Evolutionary conservation across 1,140 invertebrate species (phyloP).

Genomic region (Maconellicoccus hirsutus): DNA sequence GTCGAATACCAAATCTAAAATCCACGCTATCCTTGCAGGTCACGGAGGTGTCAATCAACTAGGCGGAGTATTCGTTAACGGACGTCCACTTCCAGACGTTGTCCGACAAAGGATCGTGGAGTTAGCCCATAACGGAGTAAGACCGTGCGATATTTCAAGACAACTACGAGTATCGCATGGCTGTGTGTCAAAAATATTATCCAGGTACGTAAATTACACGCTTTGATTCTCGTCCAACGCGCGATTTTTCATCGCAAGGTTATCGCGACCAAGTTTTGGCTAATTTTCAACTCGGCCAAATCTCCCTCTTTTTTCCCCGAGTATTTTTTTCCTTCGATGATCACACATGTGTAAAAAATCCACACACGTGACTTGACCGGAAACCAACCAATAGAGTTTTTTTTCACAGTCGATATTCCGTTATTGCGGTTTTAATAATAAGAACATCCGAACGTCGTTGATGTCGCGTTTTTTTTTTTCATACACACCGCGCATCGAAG

Average conservation of each 20-base stretch:
- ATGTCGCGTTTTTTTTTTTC: not conserved
- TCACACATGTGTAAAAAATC: not conserved
- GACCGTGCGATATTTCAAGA: constrained; percentile 86
- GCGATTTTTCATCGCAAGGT: not conserved
- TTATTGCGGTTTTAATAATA: not conserved
- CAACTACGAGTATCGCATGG: constrained; percentile 84
- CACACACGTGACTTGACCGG: not conserved
- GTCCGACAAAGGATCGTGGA: constrained; percentile 91
- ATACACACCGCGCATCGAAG: not conserved
- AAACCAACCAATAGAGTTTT: not conserved
- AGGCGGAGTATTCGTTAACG: constrained; percentile 93
- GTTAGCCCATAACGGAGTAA: constrained; percentile 85
- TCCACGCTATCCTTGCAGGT: constrained; percentile 43
- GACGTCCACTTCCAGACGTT: constrained; percentile 84
- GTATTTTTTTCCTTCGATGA: too few relatives aligned
- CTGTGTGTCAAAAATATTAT: constrained; percentile 88
- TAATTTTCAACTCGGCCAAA: not conserved
- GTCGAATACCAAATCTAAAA: too few relatives aligned
- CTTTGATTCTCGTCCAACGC: not conserved
- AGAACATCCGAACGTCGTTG: not conserved
- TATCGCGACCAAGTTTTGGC: not conserved
- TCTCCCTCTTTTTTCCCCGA: not conserved
- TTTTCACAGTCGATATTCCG: not conserved
- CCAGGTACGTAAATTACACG: constrained; percentile 55
- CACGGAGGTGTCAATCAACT: constrained; percentile 92